phyloP scores from a whole-genome alignment of 2,888 invertebrate genomes.

The Arrhopalites spinosus region DNA sequence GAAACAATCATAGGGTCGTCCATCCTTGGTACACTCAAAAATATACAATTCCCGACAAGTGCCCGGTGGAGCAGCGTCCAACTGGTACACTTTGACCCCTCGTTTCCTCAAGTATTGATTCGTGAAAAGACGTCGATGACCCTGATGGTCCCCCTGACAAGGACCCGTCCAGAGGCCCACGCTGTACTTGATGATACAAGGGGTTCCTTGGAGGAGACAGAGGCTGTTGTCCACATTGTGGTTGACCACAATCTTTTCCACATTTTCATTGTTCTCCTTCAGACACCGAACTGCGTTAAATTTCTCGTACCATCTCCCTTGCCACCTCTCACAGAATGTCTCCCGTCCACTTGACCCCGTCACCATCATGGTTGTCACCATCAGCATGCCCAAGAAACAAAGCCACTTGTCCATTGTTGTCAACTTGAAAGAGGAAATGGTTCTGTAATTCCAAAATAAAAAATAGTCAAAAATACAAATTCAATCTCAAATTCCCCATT shows the following conservation, averaged over 20 bases:
- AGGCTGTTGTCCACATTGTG: slow-evolving; percentile 21
- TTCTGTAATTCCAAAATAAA: background rate
- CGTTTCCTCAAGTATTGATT: slow-evolving; percentile 23
- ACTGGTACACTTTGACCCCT: background rate
- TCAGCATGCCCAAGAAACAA: background rate
- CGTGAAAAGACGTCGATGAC: slow-evolving; percentile 6
- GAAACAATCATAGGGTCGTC: slow-evolving; percentile 19
- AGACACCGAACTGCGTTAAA: slow-evolving; percentile 16
- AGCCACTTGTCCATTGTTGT: background rate
- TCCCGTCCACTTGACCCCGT: background rate
- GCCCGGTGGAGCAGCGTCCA: background rate
- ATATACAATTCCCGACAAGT: slow-evolving; percentile 21
- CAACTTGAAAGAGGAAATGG: background rate
- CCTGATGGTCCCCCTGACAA: background rate
- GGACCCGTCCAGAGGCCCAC: slow-evolving; percentile 28
- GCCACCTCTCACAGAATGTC: slow-evolving; percentile 8
- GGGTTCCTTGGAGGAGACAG: background rate
- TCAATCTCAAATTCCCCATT: too few species aligned
- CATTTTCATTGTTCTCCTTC: background rate
- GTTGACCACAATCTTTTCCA: background rate
- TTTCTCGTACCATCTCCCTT: slow-evolving; percentile 9
- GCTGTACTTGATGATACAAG: slow-evolving; percentile 30
- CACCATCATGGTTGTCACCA: background rate
- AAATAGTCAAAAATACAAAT: too few species aligned
- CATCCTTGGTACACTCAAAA: slow-evolving; percentile 21